Conservation (phyloP, 2,797 vertebrate species). For the Thaleichthys pacificus region DNA sequence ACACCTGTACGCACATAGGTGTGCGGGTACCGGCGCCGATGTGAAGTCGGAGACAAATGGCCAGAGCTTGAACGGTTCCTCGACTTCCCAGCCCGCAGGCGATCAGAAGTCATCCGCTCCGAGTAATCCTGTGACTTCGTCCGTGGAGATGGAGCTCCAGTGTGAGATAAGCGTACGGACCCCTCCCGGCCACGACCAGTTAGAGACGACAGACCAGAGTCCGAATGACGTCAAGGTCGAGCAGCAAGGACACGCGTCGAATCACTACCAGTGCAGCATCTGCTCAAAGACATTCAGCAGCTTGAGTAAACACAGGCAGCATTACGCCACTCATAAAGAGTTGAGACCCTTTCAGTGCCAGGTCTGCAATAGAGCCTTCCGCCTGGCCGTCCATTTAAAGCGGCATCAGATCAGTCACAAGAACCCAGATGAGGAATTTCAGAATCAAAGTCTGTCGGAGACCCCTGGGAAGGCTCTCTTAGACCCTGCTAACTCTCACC, state of each 20-base stretch:
- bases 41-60: background rate
- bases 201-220: slow-evolving; percentile 5
- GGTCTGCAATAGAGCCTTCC: slow-evolving; percentile 39
- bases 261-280: slow-evolving; percentile 6
- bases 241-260: background rate
- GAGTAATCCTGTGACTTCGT: background rate
- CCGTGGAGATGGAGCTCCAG: slow-evolving; percentile 35
- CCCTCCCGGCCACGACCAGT: slow-evolving; percentile 3
- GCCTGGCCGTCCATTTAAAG: slow-evolving; percentile 31
- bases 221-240: slow-evolving; percentile 15
- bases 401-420: slow-evolving; percentile 34
- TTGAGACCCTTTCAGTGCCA: slow-evolving; percentile 39
- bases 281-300: slow-evolving; percentile 11
- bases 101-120: background rate
- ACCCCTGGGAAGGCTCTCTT: background rate
- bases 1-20: slow-evolving; percentile 68
- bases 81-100: background rate
- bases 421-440: slow-evolving; percentile 2
- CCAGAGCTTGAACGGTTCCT: background rate
- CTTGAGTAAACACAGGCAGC: slow-evolving; percentile 21
- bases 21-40: background rate
- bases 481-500: background rate
- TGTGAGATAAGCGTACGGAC: slow-evolving; percentile 34
- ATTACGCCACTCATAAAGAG: slow-evolving; percentile 9
- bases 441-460: background rate